Conservation (phyloP, 2,113 vertebrate species). For the Merops nubicus region DNA sequence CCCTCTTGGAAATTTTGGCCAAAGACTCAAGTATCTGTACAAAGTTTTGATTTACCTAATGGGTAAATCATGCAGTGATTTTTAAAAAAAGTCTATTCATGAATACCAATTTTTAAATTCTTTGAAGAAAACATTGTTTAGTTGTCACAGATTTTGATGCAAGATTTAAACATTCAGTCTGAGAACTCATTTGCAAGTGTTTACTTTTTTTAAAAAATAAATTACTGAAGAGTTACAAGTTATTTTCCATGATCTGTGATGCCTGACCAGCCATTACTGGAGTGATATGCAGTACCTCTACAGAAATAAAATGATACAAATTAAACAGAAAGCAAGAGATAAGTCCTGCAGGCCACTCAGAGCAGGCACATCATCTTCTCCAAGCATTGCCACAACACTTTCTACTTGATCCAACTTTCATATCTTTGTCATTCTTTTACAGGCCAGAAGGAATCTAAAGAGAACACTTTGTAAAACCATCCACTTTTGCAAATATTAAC, state of each 20-base stretch:
- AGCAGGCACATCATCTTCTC: not conserved
- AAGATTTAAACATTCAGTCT: not conserved
- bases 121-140: too few relatives aligned
- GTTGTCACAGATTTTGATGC: not conserved
- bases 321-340: not conserved
- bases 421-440: not conserved
- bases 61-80: not conserved
- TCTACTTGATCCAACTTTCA: too few relatives aligned
- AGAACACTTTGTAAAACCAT: not conserved
- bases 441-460: not conserved
- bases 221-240: not conserved
- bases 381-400: not conserved
- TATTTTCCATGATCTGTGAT: not conserved
- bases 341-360: not conserved
- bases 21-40: not conserved
- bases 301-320: fast-evolving
- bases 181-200: not conserved
- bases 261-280: not conserved
- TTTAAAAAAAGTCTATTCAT: too few relatives aligned
- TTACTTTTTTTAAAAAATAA: not conserved
- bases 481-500: fast-evolving
- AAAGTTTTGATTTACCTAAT: not conserved
- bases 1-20: not conserved
- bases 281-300: not conserved
- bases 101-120: not conserved